These are phyloP conservation scores for Melieria crassipennis DNA, from an alignment of 2,888 invertebrate species.

Conservation along the genomic window DNA sequence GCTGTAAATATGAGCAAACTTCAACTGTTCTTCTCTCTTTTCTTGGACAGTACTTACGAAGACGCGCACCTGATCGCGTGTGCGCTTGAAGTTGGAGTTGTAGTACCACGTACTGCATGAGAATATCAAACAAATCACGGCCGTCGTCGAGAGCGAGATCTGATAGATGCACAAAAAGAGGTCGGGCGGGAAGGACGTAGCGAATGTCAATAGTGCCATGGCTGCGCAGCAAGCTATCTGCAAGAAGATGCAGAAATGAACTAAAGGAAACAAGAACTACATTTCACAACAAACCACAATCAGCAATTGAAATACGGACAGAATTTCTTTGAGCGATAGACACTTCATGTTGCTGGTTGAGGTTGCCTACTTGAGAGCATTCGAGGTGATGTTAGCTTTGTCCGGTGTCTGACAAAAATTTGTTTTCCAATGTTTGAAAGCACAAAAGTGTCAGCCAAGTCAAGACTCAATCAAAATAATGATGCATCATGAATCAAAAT, in stretches of 20 bases:
- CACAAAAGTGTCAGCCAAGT: too few relatives aligned
- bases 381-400: too few relatives aligned
- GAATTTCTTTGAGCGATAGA: constrained; percentile 35
- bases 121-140: constrained; percentile 28
- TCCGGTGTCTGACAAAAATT: too few relatives aligned
- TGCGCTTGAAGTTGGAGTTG: constrained; percentile 37
- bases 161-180: constrained; percentile 22
- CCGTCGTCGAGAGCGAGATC: constrained; percentile 14
- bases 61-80: constrained; percentile 36
- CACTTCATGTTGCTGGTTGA: constrained; percentile 13
- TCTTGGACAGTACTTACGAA: constrained; percentile 22
- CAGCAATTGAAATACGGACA: constrained; percentile 38
- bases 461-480: too few relatives aligned
- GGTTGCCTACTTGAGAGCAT: too few relatives aligned
- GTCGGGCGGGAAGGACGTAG: constrained; percentile 21
- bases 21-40: not conserved
- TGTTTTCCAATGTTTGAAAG: too few relatives aligned
- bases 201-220: constrained; percentile 8
- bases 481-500: too few relatives aligned
- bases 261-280: too few relatives aligned
- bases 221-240: constrained; percentile 20
- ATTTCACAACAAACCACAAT: constrained; percentile 37
- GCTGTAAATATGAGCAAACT: not conserved
- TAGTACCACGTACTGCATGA: constrained; percentile 43
- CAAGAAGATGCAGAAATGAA: not conserved